A percentile compares a stretch with the other conserved stretches of the same genome.
Conservation (phyloP, 2,888 invertebrate genomes). For the Orthonychiurus folsomi region DNA sequence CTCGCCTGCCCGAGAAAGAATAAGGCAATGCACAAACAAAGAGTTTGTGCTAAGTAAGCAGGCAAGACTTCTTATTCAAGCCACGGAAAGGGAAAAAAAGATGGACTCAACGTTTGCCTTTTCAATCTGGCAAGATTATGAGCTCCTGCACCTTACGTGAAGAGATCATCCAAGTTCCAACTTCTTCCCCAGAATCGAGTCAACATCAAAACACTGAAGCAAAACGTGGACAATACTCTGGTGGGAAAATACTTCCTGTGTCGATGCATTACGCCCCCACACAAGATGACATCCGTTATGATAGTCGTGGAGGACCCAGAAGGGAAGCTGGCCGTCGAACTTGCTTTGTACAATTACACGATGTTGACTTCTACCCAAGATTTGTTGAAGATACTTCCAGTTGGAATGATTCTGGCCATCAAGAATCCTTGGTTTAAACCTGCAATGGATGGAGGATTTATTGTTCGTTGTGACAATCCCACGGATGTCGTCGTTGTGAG, state of each 20-base stretch:
- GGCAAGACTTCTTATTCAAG: neutral
- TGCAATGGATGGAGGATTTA: conserved; percentile 9
- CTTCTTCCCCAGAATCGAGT: neutral
- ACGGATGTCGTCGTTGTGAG: conserved; percentile 3
- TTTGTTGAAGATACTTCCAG: neutral
- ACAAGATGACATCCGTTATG: conserved; percentile 6
- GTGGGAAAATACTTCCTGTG: conserved; percentile 16
- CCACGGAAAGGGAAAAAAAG: neutral
- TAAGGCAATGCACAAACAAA: too few relatives aligned
- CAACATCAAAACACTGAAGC: neutral
- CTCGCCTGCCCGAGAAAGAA: too few relatives aligned
- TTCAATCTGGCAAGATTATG: too few relatives aligned
- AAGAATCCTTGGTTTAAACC: conserved; percentile 19
- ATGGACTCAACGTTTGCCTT: too few relatives aligned
- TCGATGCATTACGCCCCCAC: conserved; percentile 11
- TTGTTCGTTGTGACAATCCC: conserved; percentile 14
- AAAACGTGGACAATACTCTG: neutral
- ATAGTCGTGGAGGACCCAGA: conserved; percentile 18
- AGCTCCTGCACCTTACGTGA: too few relatives aligned
- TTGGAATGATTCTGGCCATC: conserved; percentile 13
- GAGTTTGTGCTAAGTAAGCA: too few relatives aligned
- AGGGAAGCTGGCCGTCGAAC: conserved; percentile 10
- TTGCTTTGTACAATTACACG: conserved; percentile 15
- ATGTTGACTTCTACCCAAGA: neutral
- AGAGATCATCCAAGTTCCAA: neutral